These are phyloP conservation scores for Chelon labrosus DNA, from an alignment of 2,797 vertebrate genomes.

Conservation along the genomic window DNA sequence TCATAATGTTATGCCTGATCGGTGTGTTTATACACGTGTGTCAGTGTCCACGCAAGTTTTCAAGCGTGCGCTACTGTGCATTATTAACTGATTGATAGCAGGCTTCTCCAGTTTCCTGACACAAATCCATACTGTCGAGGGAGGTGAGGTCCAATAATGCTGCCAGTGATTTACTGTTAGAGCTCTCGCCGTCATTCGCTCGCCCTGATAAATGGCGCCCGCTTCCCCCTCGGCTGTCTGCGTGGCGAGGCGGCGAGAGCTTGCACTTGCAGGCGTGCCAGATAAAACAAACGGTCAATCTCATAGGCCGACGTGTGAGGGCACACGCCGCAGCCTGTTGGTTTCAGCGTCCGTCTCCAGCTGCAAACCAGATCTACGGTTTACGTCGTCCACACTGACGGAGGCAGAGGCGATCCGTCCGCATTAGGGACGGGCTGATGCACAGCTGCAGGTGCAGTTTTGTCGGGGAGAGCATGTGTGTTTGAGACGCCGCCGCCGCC, in stretches of 20 bases:
- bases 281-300: constrained; percentile 63
- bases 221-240: constrained; percentile 43
- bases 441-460: constrained; percentile 51
- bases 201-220: constrained; percentile 71
- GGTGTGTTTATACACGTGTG: not conserved
- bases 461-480: not conserved
- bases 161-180: constrained; percentile 79
- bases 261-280: constrained; percentile 45
- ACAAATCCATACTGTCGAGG: constrained; percentile 73
- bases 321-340: constrained; percentile 22
- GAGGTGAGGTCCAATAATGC: constrained; percentile 73
- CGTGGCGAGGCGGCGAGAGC: constrained; percentile 42
- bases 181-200: constrained; percentile 67
- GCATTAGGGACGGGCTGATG: constrained; percentile 53
- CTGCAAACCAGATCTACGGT: constrained; percentile 42
- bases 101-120: constrained; percentile 54
- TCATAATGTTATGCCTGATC: too few species aligned
- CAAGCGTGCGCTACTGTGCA: constrained; percentile 17
- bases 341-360: constrained; percentile 1
- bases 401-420: constrained; percentile 54
- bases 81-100: constrained; percentile 76
- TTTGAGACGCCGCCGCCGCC: constrained; percentile 1
- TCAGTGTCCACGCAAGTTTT: constrained; percentile 32
- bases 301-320: constrained; percentile 25
- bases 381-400: constrained; percentile 32